Conservation (phyloP, 2,888 invertebrate genomes). For the Lymantria monacha region DNA sequence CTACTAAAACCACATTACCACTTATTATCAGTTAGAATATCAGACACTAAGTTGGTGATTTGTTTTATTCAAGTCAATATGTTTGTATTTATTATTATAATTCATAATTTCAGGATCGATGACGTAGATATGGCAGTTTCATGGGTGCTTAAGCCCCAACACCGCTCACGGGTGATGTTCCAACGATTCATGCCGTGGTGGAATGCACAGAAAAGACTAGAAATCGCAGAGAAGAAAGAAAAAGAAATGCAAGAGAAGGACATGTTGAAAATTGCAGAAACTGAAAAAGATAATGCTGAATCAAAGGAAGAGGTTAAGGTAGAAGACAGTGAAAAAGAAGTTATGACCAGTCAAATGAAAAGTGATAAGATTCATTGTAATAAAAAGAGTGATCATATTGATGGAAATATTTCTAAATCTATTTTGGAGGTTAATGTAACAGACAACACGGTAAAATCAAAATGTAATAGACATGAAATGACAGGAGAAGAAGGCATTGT, state of each 20-base stretch:
- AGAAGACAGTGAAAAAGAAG: background rate
- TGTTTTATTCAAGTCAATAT: no score
- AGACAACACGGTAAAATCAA: background rate
- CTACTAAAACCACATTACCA: no score
- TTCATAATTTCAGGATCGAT: slow-evolving; percentile 61
- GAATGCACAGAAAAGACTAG: slow-evolving; percentile 64
- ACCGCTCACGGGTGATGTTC: slow-evolving; percentile 73
- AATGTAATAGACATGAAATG: background rate
- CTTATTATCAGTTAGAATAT: no score
- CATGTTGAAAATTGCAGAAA: slow-evolving; percentile 4
- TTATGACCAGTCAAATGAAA: background rate
- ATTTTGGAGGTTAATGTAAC: background rate
- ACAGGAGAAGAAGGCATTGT: background rate
- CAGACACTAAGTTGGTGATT: no score
- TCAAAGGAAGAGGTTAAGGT: background rate
- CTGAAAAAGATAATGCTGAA: background rate
- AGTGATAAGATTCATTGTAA: background rate
- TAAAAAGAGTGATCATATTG: background rate
- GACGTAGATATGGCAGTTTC: slow-evolving; percentile 73
- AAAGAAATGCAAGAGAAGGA: slow-evolving; percentile 30
- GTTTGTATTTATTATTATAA: no score
- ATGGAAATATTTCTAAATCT: background rate
- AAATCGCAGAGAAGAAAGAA: slow-evolving; percentile 59
- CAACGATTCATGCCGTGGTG: slow-evolving; percentile 78
- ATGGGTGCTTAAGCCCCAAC: slow-evolving; percentile 76